Evolutionary conservation across 2,113 vertebrate species (phyloP), one percentile per base, ranked within the genome.

Genomic region (Zingel zingel): DNA sequence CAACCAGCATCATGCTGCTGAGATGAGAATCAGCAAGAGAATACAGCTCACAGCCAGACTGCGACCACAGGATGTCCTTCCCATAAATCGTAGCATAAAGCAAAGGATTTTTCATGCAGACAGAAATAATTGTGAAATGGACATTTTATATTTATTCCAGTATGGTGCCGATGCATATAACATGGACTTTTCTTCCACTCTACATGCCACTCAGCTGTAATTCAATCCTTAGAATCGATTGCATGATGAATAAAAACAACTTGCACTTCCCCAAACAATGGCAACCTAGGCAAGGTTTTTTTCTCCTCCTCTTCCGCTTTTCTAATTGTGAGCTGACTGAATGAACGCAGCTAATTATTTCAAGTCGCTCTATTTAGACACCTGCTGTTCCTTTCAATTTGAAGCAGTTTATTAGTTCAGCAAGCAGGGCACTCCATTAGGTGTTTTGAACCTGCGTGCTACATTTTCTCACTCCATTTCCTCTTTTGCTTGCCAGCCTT

Each of bases 351-450:
- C 91, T 92, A 90, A 93, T 91, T 94, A 91, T 88, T 92, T 89
- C 91, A 88, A 85, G 48, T 90, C 83, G 70, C 86, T 87, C 91
- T 89, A 87, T 93, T 95, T 93, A 94, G 91, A 91, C 84, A 85
- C 93, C 92, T 71, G 90, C 92, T 92, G 91, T 92, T 94, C 68
- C 90, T 91, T 94, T 94, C 91, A 89, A 92, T 95, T 94, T 90
- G 91, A 93, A 91, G 84, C 90, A 89, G 86, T 91, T 89, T 91
- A 93, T 93, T 95, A 94, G 88, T 89, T 84, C 87, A 57, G 85
- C 82, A 84, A 87, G 89, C 86, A 92, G 91, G 88, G 85, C 88
- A 90, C 89, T 94, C 88, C 88, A 93, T 93, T 94, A 90, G 90
- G 88, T 92, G 92, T 93, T 93, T 92, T 91, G 91, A 93, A 92